Base-by-base conservation (phyloP, 2,113 vertebrate species). In the Pimephales promelas region DNA sequence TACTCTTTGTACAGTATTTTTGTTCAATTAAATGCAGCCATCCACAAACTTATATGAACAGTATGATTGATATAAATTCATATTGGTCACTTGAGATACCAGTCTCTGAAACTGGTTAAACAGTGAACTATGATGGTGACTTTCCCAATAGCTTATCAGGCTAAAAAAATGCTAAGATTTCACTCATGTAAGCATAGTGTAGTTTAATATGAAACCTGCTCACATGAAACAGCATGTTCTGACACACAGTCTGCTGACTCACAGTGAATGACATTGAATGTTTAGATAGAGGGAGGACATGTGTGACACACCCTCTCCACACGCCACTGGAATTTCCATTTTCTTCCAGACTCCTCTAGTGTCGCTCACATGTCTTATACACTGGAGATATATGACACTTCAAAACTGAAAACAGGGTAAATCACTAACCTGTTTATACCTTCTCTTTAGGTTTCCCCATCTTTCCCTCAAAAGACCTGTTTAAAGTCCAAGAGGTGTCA, bases 281-380 rank as follows among this genome's bases (percentile, higher is more conserved):
- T 80, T 80, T 66, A 49, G 24, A 34, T 22, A 31, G 40, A 31
- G 54, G 5, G 34, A 13, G 56, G 54, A 40, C 3, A 20, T 7
- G 36, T 66, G 59, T 49, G 77, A 49, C 24, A 59, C 77, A 8
- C 77, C 77, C 77, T 79, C 4, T 66, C 57, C 77, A 59, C 54
- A n/a, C n/a, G n/a, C n/a, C n/a, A n/a, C n/a, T 9, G 74, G 74
- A 77, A 77, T 77, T 77, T 77, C 74, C 74, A 40, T 40, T 77
- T 77, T 57, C 52, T 77, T 57, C 64, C 74, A 76, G 31, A 22
- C 31, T 76, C 20, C 10, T n/a, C 31, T n/a, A 14, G n/a, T 2
- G 52, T 40, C 52, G 40, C 31, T 24, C 0, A 16, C 52, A 56
- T 54, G 1, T 75, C 49, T 22, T 74, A 9, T 71, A 34, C 18